Evolutionary conservation across 2,888 invertebrate species (phyloP), one percentile per base, ranked within the genome.

Genomic region (Cryptops parisi): DNA sequence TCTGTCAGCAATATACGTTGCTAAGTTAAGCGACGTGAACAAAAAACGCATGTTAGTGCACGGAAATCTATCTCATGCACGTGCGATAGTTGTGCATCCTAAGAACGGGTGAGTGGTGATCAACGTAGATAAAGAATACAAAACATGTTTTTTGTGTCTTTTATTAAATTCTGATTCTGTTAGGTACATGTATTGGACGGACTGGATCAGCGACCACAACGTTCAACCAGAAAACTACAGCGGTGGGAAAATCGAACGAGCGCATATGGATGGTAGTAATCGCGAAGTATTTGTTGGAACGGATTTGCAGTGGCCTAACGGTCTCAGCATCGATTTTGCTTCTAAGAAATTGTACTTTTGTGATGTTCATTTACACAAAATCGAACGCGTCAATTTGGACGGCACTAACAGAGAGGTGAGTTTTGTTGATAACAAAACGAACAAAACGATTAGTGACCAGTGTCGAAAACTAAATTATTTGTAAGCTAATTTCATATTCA

Each of bases 131-230:
- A 9, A 43, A 43, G n/a, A 12, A 12, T 38, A 38, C 12, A 38
- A 12, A 38, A 12, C 12, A 12, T 15, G 38, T 12, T 12, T 38
- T 12, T 12, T 15, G 15, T 38, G 12, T 12, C 12, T 38, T 38
- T 38, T 38, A 38, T 38, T 38, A 12, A 38, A 12, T 38, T n/a
- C n/a, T n/a, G 38, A n/a, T 9, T 19, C 6, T 41, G 55, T 45
- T 49, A 69, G 63, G n/a, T 61, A 62, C 26, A 79, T 88, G 76
- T 88, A 80, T 71, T 88, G 84, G 84, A 73, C 80, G 1, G 79
- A 80, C 65, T 86, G 84, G 82, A 59, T 59, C n/a, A 62, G 61
- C 3, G 59, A 55, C 15, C 53, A 57, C 17, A 56, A 55, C 39
- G 51, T 44, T 12, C 73, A 75, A 23, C 68, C 69, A 21, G 67